Evolutionary conservation across 92 coral and sea anemone species (phyloP).

Genomic region (Actinernus sp.): DNA sequence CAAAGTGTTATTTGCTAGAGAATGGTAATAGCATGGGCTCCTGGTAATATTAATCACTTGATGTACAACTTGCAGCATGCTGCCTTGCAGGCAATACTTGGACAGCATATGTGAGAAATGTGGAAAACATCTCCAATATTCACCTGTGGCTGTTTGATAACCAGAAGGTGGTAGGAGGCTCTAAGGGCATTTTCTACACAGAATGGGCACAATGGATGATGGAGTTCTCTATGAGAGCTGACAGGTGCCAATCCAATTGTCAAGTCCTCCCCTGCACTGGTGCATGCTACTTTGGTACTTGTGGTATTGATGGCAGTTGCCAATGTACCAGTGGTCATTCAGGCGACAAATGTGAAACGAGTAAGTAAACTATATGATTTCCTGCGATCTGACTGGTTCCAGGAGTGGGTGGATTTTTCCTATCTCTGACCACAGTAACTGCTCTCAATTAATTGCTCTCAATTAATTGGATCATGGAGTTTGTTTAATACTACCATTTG

Average conservation of each 20-base stretch:
- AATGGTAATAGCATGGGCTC: background rate
- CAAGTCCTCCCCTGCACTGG: conserved; percentile 42
- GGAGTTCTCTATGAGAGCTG: conserved; percentile 85
- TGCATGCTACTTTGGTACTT: conserved; percentile 95
- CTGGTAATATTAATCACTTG: background rate
- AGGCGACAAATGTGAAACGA: conserved; percentile 77
- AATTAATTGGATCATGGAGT: no score
- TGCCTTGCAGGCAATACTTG: conserved; percentile 83
- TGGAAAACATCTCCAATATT: conserved; percentile 81
- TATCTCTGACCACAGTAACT: no score
- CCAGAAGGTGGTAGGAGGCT: conserved; percentile 65
- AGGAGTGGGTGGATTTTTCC: no score
- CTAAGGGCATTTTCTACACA: conserved; percentile 90
- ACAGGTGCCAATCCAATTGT: conserved; percentile 61
- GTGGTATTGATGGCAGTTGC: conserved; percentile 85
- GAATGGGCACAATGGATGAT: conserved; percentile 93
- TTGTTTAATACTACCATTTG: no score
- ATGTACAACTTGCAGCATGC: conserved; percentile 52
- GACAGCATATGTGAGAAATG: conserved; percentile 41
- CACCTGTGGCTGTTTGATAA: conserved; percentile 96
- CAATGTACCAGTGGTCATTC: conserved; percentile 95
- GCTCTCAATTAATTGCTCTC: no score
- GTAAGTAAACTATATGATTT: no score
- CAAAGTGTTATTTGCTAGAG: background rate
- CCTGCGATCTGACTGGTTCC: no score